Base-by-base conservation (phyloP, 2,113 vertebrate species). In the rabbit (Oryctolagus cuniculus) region DNA sequence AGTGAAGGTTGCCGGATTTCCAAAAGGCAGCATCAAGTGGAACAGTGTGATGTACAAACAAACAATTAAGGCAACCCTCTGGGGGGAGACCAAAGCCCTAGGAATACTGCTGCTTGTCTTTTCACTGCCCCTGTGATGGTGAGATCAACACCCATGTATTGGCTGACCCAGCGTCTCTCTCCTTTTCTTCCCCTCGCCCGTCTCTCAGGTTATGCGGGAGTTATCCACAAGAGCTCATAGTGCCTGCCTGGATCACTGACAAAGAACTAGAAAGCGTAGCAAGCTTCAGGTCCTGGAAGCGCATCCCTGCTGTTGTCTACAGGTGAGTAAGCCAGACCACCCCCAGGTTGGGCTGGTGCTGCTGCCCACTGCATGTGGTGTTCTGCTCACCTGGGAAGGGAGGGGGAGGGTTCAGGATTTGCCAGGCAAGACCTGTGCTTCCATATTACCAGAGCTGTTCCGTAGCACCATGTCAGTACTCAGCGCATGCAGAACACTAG, bases 241-340 rank as follows among this genome's bases (percentile, higher is more conserved):
- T 99, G 86, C 99, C 99, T 1, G 99, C 99, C 89, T 99, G 99
- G 99, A 99, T 99, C 98, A 99, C 99, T 0, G 99, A 99, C 97
- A 99, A 99, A 96, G 99, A 99, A 97, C 98, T 99, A 82, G 99
- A 99, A 97, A 99, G 99, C 2, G 99, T 99, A 97, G 99, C 99
- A 1, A 98, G 99, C 90, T 99, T 99, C 98, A 99, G 99, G 51
- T 99, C 99, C 88, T 99, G 99, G 99, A 99, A 99, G 95, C 99
- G 99, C 95, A 99, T 99, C 98, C 99, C 99, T 38, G 98, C 99
- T 4, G 99, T 99, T 36, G 98, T 99, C 97, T 99, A 99, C 97
- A 99, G 99, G 99, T 99, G 89, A 96, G 98, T 94, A 81, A 89
- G 81, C 44, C 1, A 58, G 44, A 29, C 36, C 15, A 31, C 70